Conservation (phyloP, 2,888 invertebrate genomes). For the Zelleria hepariella region DNA sequence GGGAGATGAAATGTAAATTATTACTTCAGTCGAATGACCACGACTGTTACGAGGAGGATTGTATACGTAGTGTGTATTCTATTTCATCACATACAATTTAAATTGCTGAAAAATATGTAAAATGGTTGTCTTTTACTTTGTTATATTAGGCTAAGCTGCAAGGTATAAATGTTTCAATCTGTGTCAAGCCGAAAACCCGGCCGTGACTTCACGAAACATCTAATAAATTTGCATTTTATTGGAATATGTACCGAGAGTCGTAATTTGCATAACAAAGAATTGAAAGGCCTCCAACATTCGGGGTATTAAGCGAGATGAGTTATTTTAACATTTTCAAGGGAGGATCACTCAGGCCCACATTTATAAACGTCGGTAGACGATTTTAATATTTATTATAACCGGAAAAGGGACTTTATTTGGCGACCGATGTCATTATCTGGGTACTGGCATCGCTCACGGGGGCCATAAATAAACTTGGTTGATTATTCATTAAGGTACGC, state of each 20-base stretch:
- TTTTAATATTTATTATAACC: background rate
- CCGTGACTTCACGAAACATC: slow-evolving; percentile 15
- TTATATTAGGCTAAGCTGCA: background rate
- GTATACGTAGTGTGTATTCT: too few relatives aligned
- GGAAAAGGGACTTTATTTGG: background rate
- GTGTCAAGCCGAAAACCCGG: background rate
- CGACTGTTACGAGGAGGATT: too few relatives aligned
- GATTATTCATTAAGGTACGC: background rate
- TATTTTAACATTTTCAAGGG: background rate
- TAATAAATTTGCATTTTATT: slow-evolving; percentile 46
- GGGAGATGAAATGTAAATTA: too few relatives aligned
- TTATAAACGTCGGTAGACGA: background rate
- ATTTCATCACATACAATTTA: too few relatives aligned
- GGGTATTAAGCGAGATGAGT: background rate
- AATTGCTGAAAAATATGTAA: too few relatives aligned
- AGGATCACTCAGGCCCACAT: background rate
- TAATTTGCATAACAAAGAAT: slow-evolving; percentile 48
- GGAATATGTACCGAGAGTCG: slow-evolving; percentile 27
- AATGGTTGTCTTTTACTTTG: background rate
- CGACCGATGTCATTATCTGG: background rate
- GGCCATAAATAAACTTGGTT: background rate
- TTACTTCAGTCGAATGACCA: too few relatives aligned
- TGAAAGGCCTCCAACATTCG: background rate
- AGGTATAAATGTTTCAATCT: background rate
- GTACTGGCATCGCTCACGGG: background rate